phyloP scores from a whole-genome alignment of 2,888 invertebrate species.

The Acrocyrtus sp. region DNA sequence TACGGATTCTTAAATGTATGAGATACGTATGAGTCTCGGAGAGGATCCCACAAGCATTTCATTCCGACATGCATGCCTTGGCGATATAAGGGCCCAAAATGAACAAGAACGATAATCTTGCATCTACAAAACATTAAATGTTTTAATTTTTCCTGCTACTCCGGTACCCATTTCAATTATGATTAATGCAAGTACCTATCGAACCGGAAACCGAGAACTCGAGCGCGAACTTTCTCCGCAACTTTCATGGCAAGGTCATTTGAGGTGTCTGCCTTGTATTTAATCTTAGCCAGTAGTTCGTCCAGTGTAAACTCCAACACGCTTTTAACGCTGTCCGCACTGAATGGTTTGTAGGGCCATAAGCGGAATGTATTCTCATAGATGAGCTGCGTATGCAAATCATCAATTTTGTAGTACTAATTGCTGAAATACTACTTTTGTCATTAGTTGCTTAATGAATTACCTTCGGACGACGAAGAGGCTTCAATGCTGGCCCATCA shows the following conservation, averaged over 20 bases:
- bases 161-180: too few relatives aligned
- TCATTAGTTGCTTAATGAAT: not conserved
- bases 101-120: conserved; percentile 74
- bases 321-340: conserved; percentile 72
- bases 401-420: not conserved
- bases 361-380: conserved; percentile 76
- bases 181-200: conserved; percentile 70
- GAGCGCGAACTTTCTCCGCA: conserved; percentile 72
- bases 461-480: conserved; percentile 57
- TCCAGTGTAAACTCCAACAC: conserved; percentile 72
- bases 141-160: too few relatives aligned
- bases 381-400: conserved; percentile 32
- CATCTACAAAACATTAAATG: conserved; percentile 71
- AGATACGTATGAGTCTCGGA: conserved; percentile 73
- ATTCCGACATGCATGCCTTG: conserved; percentile 74
- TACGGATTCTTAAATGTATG: conserved; percentile 74
- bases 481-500: conserved; percentile 48
- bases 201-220: conserved; percentile 75
- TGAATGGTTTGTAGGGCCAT: conserved; percentile 74
- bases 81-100: conserved; percentile 75
- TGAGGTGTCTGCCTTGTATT: conserved; percentile 72
- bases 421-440: not conserved
- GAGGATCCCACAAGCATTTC: conserved; percentile 77
- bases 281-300: conserved; percentile 71
- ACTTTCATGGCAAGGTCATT: conserved; percentile 71